Base-by-base conservation (phyloP, 2,797 vertebrate species). In the Ptychadena robeensis region DNA sequence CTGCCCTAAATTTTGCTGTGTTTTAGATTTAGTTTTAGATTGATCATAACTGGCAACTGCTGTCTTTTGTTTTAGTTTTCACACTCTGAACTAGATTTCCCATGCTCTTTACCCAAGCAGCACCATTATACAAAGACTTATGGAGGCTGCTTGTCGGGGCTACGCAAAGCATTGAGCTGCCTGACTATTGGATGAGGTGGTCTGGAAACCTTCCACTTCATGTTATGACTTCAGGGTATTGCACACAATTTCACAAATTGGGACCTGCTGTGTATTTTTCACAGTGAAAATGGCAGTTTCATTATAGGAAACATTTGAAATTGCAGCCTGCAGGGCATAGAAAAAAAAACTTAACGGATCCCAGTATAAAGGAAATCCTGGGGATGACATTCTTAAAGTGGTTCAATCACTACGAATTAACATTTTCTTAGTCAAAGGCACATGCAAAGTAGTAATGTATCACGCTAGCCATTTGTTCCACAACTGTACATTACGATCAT, bases 291-390 rank as follows among this genome's bases (percentile, higher is more conserved):
- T 79, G 76, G 76, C 76, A 79, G 76, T 68, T 78, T 79, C 76
- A 79, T 79, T 79, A 79, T 68, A 68, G 76, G 76, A 79, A 79
- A 68, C 65, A 57, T 79, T 79, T 79, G 25, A 79, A 79, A 79
- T 79, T 67, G 64, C 38, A 68, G 65, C 76, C 76, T 68, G 76
- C 31, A 27, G 75, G 75, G 76, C 76, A 79, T 68, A 22, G 44
- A 53, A 22, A 68, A 68, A 77, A 67, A 53, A 68, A 34, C 31
- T 57, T 35, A 68, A 34, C 66, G 40, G 64, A 57, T 68, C n/a
- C 48, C 31, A 66, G 74, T 79, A 68, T 78, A 37, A 67, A 57
- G 64, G 64, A 79, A 79, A 79, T 53, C 44, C 74, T 34, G 40
- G 22, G 31, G 44, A 79, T 68, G 76, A 67, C 30, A 48, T 68